These are phyloP conservation scores for Plusia festucae DNA, from an alignment of 2,888 invertebrate species.

Conservation along the genomic window DNA sequence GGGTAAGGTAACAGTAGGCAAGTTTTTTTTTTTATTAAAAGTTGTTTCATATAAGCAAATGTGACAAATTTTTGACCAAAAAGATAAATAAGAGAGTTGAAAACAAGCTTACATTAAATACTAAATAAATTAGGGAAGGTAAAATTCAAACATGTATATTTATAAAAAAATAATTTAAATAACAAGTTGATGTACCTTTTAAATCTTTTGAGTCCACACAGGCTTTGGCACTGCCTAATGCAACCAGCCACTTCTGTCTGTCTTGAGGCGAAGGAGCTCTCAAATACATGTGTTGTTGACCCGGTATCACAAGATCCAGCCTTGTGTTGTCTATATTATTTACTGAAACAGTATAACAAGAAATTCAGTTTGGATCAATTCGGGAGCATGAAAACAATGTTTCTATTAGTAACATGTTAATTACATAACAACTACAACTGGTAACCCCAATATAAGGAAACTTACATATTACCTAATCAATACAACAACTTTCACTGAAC, in stretches of 20 bases:
- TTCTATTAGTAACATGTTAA: not conserved
- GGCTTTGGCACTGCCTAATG: conserved; percentile 94
- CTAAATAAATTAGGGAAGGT: too few relatives aligned
- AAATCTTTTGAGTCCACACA: conserved; percentile 87
- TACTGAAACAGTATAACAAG: conserved; percentile 83
- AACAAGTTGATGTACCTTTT: conserved; percentile 67
- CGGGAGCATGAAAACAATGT: too few relatives aligned
- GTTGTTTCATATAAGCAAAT: too few relatives aligned
- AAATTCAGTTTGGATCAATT: not conserved
- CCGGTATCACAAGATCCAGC: conserved; percentile 94
- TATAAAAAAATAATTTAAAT: too few relatives aligned
- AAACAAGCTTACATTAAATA: too few relatives aligned
- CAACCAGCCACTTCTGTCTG: conserved; percentile 94
- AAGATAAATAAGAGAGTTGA: too few relatives aligned
- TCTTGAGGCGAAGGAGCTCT: conserved; percentile 93
- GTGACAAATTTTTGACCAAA: too few relatives aligned
- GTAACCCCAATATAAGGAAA: not conserved
- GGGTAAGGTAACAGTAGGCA: too few relatives aligned
- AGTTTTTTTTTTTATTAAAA: too few relatives aligned
- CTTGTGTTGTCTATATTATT: conserved; percentile 92
- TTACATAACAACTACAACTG: not conserved
- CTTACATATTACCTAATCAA: conserved; percentile 21
- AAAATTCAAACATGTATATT: too few relatives aligned
- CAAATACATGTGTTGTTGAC: conserved; percentile 94
- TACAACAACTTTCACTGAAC: conserved; percentile 46